A percentile compares a stretch with the other conserved stretches of the same genome.
phyloP scores from a whole-genome alignment of 2,888 invertebrate species.

The Philopedon plagiatum region DNA sequence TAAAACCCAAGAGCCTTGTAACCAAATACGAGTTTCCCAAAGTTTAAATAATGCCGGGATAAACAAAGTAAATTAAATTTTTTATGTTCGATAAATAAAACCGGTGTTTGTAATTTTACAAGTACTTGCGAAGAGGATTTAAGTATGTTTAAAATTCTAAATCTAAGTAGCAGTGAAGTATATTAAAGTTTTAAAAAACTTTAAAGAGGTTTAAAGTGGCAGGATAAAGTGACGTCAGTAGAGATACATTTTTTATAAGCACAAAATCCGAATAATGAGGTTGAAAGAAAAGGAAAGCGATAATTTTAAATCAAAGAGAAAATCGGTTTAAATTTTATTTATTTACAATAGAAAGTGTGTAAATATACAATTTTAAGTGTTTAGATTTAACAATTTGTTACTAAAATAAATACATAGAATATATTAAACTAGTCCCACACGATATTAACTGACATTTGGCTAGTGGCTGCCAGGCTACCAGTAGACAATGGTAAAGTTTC shows the following conservation, averaged over 20 bases:
- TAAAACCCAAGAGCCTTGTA: neutral
- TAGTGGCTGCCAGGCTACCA: too few species aligned
- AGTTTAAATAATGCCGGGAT: neutral
- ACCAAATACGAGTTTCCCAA: neutral
- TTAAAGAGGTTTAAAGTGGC: conserved; percentile 3
- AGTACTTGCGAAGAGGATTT: neutral
- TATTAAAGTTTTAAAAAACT: conserved; percentile 25
- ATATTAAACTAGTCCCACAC: too few species aligned
- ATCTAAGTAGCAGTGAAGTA: conserved; percentile 4
- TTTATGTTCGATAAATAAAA: conserved; percentile 3
- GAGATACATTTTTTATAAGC: conserved; percentile 12
- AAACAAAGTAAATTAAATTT: conserved; percentile 8
- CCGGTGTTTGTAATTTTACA: neutral
- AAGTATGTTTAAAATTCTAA: conserved; percentile 6
- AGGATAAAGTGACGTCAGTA: conserved; percentile 3
- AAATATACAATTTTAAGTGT: neutral
- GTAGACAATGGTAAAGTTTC: too few species aligned
- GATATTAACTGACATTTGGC: too few species aligned
- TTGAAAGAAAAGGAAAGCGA: neutral
- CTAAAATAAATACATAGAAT: too few species aligned
- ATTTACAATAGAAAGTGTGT: neutral
- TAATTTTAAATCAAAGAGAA: neutral
- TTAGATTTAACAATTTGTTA: neutral
- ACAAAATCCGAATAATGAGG: conserved; percentile 6
- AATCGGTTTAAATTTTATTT: neutral